Percentiles rank a stretch among this genome's conserved stretches.
These are phyloP conservation scores for Metopia argyrocephala DNA, from an alignment of 2,888 invertebrate genomes.

Conservation along the genomic window DNA sequence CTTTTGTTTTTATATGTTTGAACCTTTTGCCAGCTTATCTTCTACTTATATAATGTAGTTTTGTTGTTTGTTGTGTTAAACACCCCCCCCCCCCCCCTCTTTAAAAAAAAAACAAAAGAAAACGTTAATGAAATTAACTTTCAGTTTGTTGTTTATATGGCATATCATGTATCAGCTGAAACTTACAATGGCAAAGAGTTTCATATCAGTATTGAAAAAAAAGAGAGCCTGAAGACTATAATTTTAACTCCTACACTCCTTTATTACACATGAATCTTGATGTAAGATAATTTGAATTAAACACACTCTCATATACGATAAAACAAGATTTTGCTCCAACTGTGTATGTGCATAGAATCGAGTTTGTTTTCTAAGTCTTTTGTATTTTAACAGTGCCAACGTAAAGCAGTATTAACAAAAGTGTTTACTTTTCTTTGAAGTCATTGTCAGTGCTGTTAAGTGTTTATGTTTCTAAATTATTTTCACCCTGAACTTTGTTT, in stretches of 20 bases:
- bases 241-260: slow-evolving; percentile 57
- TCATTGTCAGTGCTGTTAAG: neutral
- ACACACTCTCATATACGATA: neutral
- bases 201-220: neutral
- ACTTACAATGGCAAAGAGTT: slow-evolving; percentile 28
- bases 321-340: neutral
- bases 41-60: slow-evolving; percentile 10
- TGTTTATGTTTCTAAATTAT: slow-evolving; percentile 18
- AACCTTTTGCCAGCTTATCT: neutral
- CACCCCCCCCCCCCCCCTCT: too few species aligned
- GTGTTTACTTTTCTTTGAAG: neutral
- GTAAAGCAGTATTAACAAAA: neutral
- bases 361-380: slow-evolving; percentile 43
- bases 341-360: neutral
- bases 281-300: neutral
- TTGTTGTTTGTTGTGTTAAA: neutral
- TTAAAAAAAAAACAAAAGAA: neutral
- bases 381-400: neutral
- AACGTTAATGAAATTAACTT: neutral
- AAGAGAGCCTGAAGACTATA: slow-evolving; percentile 52
- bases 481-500: slow-evolving; percentile 49
- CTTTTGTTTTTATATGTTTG: neutral
- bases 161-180: slow-evolving; percentile 26
- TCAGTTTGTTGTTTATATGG: slow-evolving; percentile 10
- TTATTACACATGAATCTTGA: neutral